Evolutionary conservation across 2,113 vertebrate genomes (phyloP), one percentile per base, ranked within the genome.

Genomic region (Chelonoidis abingdonii): DNA sequence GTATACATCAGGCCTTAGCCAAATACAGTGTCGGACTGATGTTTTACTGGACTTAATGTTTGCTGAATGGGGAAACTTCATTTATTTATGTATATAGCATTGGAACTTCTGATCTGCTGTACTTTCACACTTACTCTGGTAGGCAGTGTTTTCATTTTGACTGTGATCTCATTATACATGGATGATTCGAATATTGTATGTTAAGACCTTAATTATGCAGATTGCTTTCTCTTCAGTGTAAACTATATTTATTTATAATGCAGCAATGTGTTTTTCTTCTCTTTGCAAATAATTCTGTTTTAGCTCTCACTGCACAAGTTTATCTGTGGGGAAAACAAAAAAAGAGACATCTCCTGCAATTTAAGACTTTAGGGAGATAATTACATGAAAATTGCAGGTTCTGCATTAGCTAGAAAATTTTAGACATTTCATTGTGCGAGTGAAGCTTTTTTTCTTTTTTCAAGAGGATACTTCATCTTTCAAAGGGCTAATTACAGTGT

Each of bases 391-490:
- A 92, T 96, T 86, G 49, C 69, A 94, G 80, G 69, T 83, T 97
- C 79, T 88, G 80, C 93, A 95, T 93, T 96, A 97, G 89, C 93
- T 92, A 54, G 96, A 94, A 98, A 98, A 98, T 96, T 95, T 88
- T 84, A 93, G 85, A 85, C 95, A 93, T 97, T 94, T 97, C 88
- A 88, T 95, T 90, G 91, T 95, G 94, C 84, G 93, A 98, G 92
- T 84, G 94, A 95, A 91, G 59, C 92, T 97, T 85, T 92, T 97
- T 97, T 93, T 97, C 94, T 92, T 96, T 93, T 98, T 95, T 93
- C 92, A 97, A 98, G 95, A 95, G 95, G 92, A 92, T 94, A 90
- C 89, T 97, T 98, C 97, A 97, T 97, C 97, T 98, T 98, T 94
- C 95, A 97, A 96, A 97, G 92, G 94, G 92, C 84, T 97, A 97